Percentiles rank a stretch among this genome's conserved stretches.
These are phyloP conservation scores for Drosophila rhopaloa DNA, from an alignment of 1,140 invertebrate genomes.

Conservation along the genomic window DNA sequence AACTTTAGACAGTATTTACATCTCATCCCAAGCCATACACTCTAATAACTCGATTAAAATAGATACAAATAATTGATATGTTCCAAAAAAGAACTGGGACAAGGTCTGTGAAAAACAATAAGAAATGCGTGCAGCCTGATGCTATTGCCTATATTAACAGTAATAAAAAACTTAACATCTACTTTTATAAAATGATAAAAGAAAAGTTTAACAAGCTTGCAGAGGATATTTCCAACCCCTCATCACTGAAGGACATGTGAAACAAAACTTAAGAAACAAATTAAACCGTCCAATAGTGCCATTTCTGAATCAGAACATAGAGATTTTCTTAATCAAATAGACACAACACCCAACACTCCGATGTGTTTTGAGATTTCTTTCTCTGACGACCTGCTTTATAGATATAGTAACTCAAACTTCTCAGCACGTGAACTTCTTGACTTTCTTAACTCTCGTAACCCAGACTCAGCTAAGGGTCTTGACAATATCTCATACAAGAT, in stretches of 20 bases:
- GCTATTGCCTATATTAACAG: neutral
- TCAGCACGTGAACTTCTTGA: neutral
- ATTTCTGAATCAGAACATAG: neutral
- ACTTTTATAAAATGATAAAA: conserved; percentile 1
- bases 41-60: neutral
- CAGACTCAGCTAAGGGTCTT: neutral
- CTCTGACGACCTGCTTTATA: neutral
- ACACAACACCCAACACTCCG: neutral
- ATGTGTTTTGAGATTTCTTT: neutral
- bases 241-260: neutral
- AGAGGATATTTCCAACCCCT: neutral
- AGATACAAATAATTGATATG: neutral
- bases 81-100: neutral
- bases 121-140: neutral
- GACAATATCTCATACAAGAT: neutral
- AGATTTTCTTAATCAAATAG: neutral
- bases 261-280: neutral
- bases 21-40: neutral
- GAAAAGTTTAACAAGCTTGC: neutral
- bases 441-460: neutral
- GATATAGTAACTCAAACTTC: neutral
- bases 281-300: neutral
- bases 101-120: neutral
- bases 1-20: neutral
- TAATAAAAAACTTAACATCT: neutral